Base-by-base conservation (phyloP, 1,140 invertebrate species). In the Drosophila sucinea region DNA sequence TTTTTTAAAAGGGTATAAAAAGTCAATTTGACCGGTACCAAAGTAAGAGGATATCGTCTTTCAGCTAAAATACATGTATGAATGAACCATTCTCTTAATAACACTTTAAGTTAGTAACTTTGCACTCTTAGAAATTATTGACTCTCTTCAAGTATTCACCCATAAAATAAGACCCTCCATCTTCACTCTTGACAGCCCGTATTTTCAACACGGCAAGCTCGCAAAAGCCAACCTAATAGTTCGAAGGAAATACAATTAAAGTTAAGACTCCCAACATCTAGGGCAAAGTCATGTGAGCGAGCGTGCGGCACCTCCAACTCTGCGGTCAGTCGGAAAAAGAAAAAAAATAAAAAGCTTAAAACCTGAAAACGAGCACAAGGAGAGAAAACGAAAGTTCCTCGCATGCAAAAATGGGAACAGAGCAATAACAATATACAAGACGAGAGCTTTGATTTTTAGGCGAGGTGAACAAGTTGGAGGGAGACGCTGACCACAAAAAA, bases 321-420 rank as follows among this genome's bases (percentile, higher is more conserved):
- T 44, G 62, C 40, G 64, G 35, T 58, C 60, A 65, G 10, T 44
- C 30, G 33, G 40, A 41, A 72, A 57, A 55, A 65, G 32, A 56
- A 60, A 23, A 60, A 61, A 47, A 44, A 17, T 6, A 44, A 44
- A 17, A 44, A 17, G 6, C 7, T 2, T 32, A 60, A 29, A 70
- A 54, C 44, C 23, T 10, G 6, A 5, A 27, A 51, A 17, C 27
- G 58, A 68, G 61, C 38, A 32, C 64, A 62, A 60, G 68, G 69
- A 73, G 76, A 79, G 83, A 83, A 77, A 79, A 58, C 51, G 83
- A 86, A 87, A 86, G 83, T 86, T 62, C 27, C 54, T 86, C 71
- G 77, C 83, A 87, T 87, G 83, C 77, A 83, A 77, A 89, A 83
- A 80, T 82, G 68, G 58, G 73, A 87, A 68, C 81, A 80, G 74